These are phyloP conservation scores for Stenchaetothrips biformis DNA, from an alignment of 2,888 invertebrate species.

Conservation along the genomic window DNA sequence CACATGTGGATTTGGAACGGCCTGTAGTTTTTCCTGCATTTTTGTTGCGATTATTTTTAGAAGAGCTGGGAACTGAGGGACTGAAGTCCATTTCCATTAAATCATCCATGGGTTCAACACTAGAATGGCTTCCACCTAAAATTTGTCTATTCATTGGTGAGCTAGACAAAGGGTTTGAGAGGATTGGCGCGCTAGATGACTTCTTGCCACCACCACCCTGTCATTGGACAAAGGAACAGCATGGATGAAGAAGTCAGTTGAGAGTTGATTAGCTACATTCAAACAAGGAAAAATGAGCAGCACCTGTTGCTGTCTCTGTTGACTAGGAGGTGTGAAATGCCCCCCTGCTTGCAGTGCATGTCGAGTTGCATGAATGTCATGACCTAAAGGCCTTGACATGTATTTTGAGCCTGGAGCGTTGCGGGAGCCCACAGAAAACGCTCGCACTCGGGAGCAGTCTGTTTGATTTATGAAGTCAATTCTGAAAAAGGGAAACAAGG, in stretches of 20 bases:
- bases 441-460: slow-evolving; percentile 59
- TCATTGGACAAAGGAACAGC: neutral
- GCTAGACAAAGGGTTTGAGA: slow-evolving; percentile 46
- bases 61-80: slow-evolving; percentile 27
- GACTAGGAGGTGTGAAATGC: neutral
- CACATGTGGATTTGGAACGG: slow-evolving; percentile 32
- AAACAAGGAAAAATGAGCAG: neutral
- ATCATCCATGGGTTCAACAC: slow-evolving; percentile 61
- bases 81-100: slow-evolving; percentile 78
- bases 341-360: neutral
- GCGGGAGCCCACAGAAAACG: slow-evolving; percentile 72
- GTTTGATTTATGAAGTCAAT: slow-evolving; percentile 44
- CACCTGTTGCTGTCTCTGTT: slow-evolving; percentile 1
- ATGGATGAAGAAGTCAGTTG: neutral
- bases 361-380: slow-evolving; percentile 28
- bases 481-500: slow-evolving; percentile 39
- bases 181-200: slow-evolving; percentile 64
- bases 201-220: slow-evolving; percentile 45
- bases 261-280: neutral
- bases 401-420: slow-evolving; percentile 33
- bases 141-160: slow-evolving; percentile 44
- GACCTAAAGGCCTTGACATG: slow-evolving; percentile 31
- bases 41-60: slow-evolving; percentile 33
- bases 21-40: slow-evolving; percentile 32
- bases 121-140: slow-evolving; percentile 37